A percentile compares a stretch with the other conserved stretches of the same genome.
Conservation (phyloP, 2,113 vertebrate genomes). For the Delphinus delphis region DNA sequence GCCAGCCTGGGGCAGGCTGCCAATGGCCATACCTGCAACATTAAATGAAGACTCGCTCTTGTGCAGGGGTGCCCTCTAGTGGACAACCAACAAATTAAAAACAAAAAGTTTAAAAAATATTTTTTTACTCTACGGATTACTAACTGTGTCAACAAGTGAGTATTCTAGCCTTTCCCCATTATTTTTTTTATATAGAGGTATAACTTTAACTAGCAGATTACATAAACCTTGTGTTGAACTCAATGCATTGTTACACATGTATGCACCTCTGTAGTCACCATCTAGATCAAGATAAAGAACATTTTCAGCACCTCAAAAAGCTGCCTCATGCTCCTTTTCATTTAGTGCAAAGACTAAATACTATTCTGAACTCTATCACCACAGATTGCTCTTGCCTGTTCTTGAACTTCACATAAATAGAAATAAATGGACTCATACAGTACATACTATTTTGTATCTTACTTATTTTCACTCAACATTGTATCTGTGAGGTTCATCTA, state of each 20-base stretch:
- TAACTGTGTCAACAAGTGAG: background rate
- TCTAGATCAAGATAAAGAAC: background rate
- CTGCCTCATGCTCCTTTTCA: background rate
- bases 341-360: background rate
- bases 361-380: background rate
- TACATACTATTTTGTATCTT: background rate
- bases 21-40: rapidly evolving
- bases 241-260: background rate
- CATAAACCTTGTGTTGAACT: background rate
- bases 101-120: background rate
- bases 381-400: background rate
- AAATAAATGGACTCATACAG: background rate
- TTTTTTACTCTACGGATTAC: background rate
- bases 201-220: background rate
- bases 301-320: background rate
- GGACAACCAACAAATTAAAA: background rate
- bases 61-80: background rate
- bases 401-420: background rate
- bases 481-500: background rate
- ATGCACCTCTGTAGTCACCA: no score
- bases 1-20: background rate
- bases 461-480: background rate
- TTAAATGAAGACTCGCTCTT: background rate
- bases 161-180: background rate
- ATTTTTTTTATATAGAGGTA: background rate